Evolutionary conservation across 2,113 vertebrate genomes (phyloP).

Genomic region (Stigmatopora nigra): DNA sequence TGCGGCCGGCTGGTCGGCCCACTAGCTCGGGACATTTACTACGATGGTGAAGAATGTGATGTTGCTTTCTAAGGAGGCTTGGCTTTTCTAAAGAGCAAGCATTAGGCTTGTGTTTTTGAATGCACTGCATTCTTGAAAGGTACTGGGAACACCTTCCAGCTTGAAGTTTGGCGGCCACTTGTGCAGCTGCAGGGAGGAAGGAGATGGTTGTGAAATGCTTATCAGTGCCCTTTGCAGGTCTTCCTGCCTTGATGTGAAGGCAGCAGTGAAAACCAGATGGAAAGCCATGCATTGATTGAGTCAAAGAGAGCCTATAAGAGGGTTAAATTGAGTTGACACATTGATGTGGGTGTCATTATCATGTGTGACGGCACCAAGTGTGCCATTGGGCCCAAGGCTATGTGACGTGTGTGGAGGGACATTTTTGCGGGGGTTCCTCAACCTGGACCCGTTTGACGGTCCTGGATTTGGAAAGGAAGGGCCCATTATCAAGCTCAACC

Average conservation of each 20-base stretch:
- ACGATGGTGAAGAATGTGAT: background rate
- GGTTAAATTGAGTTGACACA: conserved; percentile 63
- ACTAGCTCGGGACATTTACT: conserved; percentile 57
- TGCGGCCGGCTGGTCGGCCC: conserved; percentile 41
- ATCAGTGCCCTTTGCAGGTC: conserved; percentile 13
- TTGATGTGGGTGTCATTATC: conserved; percentile 62
- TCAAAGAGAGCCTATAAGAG: conserved; percentile 50
- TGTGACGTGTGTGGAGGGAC: conserved; percentile 26
- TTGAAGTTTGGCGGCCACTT: conserved; percentile 15
- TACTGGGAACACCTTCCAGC: conserved; percentile 23
- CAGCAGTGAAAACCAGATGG: conserved; percentile 55
- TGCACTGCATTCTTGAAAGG: conserved; percentile 11
- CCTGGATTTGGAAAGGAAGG: conserved; percentile 24
- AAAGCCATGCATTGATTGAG: conserved; percentile 56
- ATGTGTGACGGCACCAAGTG: conserved; percentile 49
- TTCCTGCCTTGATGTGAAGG: conserved; percentile 34
- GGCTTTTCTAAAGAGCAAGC: conserved; percentile 22
- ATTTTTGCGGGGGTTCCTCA: conserved; percentile 4
- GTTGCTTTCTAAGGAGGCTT: conserved; percentile 19
- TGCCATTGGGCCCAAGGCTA: conserved; percentile 31
- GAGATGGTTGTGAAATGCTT: conserved; percentile 4
- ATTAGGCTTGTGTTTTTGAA: conserved; percentile 40
- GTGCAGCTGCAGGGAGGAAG: conserved; percentile 1
- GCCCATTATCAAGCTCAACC: background rate
- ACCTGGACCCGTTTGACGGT: conserved; percentile 33